Base-by-base conservation (phyloP, 2,888 invertebrate species). In the Dolichopus griseipennis region DNA sequence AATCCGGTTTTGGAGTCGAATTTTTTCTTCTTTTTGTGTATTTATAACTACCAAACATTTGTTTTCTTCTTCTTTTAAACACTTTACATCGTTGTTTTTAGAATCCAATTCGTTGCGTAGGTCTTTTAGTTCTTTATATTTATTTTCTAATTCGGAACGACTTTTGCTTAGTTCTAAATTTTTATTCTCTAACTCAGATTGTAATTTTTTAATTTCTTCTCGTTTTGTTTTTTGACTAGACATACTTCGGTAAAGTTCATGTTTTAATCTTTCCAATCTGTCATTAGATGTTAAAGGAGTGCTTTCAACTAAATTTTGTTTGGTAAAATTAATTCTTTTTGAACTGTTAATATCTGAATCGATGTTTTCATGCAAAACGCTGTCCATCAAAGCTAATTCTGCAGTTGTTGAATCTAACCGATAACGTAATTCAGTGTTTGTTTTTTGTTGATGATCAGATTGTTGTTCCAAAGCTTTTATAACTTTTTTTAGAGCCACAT, bases 121-220 rank as follows among this genome's bases (percentile, higher is more conserved):
- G 61, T 79, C 79, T 20, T 79, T 81, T 61, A 85, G 83, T 72
- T 85, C 83, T 69, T 84, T 84, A n/a, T 83, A 78, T 71, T 84
- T 84, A 2, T 75, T 75, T 0, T 74, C 74, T 2, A 81, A 62
- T 3, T 73, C 71, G 33, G 81, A 79, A 69, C 83, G 82, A 27
- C 84, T 72, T 61, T 79, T 79, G n/a, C 79, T 81, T 61, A 85
- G 83, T 72, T 85, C 83, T 69, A 70, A 68, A 41, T 76, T 74
- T 63, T 77, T 78, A 6, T 75, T 75, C 0, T 74, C 74, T 2
- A 81, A 61, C 2, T 73, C 71, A 33, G 81, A 79, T 69, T 83
- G 82, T 33, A 85, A 72, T 63, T 79, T 79, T n/a, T 79, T 81
- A 61, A 85, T 83, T 72, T 85, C 83, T 69, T 84, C 84, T n/a